phyloP scores from a whole-genome alignment of 1,140 invertebrate genomes.

The Wasmannia auropunctata region DNA sequence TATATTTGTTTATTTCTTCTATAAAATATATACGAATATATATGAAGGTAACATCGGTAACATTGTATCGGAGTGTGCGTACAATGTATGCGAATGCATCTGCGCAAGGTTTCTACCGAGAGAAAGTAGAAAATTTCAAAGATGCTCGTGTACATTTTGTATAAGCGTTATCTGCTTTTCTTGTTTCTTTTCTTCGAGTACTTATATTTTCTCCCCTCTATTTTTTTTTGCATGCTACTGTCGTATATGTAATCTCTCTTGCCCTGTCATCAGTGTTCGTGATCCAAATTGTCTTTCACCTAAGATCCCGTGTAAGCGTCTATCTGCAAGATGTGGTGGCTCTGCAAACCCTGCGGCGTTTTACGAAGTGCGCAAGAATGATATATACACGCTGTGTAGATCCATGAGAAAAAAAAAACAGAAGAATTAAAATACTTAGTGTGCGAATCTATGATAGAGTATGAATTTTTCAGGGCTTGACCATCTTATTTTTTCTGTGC shows the following conservation, averaged over 20 bases:
- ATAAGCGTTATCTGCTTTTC: constrained; percentile 13
- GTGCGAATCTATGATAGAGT: constrained; percentile 50
- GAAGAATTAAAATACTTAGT: constrained; percentile 58
- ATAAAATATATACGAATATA: not conserved
- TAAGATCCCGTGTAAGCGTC: constrained; percentile 53
- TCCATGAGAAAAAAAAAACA: constrained; percentile 5
- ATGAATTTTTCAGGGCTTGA: constrained; percentile 35
- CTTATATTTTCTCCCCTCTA: constrained; percentile 1
- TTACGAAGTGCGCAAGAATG: constrained; percentile 50
- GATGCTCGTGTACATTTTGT: not conserved
- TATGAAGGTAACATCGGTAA: not conserved
- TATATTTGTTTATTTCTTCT: constrained; percentile 9
- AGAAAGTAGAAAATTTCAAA: constrained; percentile 43
- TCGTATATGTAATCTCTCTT: constrained; percentile 39
- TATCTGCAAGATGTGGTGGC: constrained; percentile 61
- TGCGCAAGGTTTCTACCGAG: constrained; percentile 41
- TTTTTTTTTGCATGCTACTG: constrained; percentile 10
- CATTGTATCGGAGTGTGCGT: constrained; percentile 35
- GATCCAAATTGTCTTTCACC: constrained; percentile 43
- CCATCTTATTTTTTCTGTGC: constrained; percentile 29
- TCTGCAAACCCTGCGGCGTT: constrained; percentile 17
- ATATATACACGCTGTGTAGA: constrained; percentile 44
- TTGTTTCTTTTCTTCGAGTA: not conserved
- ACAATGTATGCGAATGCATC: constrained; percentile 39
- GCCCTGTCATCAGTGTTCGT: constrained; percentile 58